A percentile compares a stretch with the other conserved stretches of the same genome.
phyloP scores from a whole-genome alignment of 2,888 invertebrate species.

The Stenodera caucasica region DNA sequence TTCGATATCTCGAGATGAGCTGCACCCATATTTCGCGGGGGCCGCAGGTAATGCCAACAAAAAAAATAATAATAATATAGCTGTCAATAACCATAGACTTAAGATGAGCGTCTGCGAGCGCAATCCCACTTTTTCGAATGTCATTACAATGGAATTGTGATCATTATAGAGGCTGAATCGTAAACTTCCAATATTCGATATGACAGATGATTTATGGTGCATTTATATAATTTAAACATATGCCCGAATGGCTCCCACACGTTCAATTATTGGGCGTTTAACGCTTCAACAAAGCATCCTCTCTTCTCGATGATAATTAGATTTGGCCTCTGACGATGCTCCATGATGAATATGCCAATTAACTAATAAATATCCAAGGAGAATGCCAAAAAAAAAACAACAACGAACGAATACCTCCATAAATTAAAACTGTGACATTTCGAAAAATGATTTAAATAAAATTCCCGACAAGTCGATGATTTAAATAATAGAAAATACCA shows the following conservation, averaged over 20 bases:
- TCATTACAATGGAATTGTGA: background rate
- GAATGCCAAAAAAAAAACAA: background rate
- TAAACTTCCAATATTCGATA: slow-evolving; percentile 31
- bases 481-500: background rate
- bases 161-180: slow-evolving; percentile 28
- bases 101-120: background rate
- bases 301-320: slow-evolving; percentile 17
- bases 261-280: slow-evolving; percentile 37
- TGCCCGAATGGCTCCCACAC: slow-evolving; percentile 33
- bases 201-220: slow-evolving; percentile 36
- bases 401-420: background rate
- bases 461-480: slow-evolving; percentile 1
- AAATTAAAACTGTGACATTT: background rate
- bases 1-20: too few relatives aligned
- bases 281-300: slow-evolving; percentile 26
- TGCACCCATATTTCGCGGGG: too few relatives aligned
- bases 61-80: background rate
- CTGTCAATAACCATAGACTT: background rate
- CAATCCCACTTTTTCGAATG: background rate
- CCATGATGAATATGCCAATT: background rate
- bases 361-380: background rate
- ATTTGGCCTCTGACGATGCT: slow-evolving; percentile 4
- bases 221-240: slow-evolving; percentile 34
- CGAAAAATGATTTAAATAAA: background rate
- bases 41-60: too few relatives aligned